Conservation (phyloP, 2,113 vertebrate species). For the Dicerorhinus sumatrensis region DNA sequence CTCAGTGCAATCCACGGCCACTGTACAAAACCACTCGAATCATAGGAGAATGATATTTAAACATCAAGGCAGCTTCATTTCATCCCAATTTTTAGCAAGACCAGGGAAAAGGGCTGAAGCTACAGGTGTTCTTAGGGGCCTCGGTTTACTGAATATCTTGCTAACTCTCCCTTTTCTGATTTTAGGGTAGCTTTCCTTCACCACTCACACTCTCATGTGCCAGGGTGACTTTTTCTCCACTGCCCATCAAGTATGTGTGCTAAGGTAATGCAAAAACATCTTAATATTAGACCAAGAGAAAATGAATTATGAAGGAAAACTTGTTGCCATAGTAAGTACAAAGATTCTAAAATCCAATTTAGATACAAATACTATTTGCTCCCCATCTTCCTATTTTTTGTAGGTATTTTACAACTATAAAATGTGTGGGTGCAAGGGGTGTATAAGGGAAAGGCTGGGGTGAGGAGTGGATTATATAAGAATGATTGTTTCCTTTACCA, state of each 20-base stretch:
- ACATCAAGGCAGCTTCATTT: not conserved
- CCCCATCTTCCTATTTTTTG: not conserved
- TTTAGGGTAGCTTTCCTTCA: not conserved
- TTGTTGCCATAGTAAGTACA: not conserved
- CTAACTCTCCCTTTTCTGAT: not conserved
- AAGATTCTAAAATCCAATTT: not conserved
- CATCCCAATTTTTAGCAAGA: constrained; percentile 40
- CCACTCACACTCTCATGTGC: not conserved
- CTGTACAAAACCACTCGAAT: not conserved
- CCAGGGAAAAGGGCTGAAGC: not conserved
- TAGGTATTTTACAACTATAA: not conserved
- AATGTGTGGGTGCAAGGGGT: not conserved
- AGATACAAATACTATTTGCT: not conserved
- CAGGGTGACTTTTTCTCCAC: not conserved
- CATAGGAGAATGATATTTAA: not conserved
- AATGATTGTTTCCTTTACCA: constrained; percentile 15
- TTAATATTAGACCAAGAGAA: not conserved
- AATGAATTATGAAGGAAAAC: not conserved
- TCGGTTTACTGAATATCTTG: not conserved
- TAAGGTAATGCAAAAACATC: not conserved
- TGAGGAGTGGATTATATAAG: not conserved
- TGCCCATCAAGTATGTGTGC: not conserved
- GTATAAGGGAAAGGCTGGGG: not conserved
- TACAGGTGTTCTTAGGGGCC: not conserved
- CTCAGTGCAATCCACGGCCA: not conserved